Conservation (phyloP, 2,797 vertebrate genomes). For the Hippocampus kuda region DNA sequence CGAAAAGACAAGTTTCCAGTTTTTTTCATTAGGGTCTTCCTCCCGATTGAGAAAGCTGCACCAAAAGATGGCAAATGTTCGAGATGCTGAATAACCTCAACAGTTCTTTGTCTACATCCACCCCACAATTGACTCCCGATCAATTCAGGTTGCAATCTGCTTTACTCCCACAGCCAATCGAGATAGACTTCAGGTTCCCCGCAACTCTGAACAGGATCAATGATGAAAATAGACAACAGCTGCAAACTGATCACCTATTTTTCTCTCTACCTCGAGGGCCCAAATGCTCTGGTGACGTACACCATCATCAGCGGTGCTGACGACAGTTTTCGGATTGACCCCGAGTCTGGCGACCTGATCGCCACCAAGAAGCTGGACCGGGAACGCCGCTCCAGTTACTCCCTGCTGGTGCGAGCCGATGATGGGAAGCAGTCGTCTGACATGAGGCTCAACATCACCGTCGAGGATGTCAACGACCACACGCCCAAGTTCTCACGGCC, state of each 20-base stretch:
- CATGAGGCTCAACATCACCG: conserved; percentile 89
- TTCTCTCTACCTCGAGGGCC: conserved; percentile 68
- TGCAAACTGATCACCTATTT: neutral
- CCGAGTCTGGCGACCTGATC: conserved; percentile 87
- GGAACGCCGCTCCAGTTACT: conserved; percentile 88
- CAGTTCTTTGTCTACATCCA: neutral
- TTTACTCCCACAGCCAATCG: neutral
- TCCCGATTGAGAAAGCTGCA: neutral
- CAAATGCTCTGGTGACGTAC: conserved; percentile 93
- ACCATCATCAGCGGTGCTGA: conserved; percentile 94
- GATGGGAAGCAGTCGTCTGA: conserved; percentile 93
- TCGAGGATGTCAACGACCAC: conserved; percentile 93
- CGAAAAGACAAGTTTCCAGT: neutral
- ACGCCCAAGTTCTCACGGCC: conserved; percentile 81
- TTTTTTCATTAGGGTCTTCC: neutral
- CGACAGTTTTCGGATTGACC: conserved; percentile 90
- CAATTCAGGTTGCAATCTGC: neutral
- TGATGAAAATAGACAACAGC: neutral
- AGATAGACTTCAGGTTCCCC: neutral
- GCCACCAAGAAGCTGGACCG: conserved; percentile 86
- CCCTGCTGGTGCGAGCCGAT: conserved; percentile 85
- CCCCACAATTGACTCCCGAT: neutral
- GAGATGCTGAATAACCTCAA: neutral
- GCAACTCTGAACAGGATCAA: neutral
- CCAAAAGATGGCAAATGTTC: neutral